phyloP scores from a whole-genome alignment of 2,888 invertebrate species.

The Prenolepis imparis region DNA sequence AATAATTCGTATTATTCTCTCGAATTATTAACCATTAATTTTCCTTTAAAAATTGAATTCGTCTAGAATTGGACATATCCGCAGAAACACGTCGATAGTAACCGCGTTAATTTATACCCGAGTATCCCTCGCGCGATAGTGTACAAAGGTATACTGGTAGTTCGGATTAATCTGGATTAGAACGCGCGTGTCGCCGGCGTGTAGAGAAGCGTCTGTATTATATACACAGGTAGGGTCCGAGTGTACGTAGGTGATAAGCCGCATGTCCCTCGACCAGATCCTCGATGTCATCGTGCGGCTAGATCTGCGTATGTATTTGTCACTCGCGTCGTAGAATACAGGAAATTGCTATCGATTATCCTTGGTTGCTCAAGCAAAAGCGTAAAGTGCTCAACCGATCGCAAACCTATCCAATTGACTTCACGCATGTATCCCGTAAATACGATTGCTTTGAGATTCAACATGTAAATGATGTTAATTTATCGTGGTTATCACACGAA shows the following conservation, averaged over 20 bases:
- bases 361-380: slow-evolving; percentile 39
- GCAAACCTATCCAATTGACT: not conserved
- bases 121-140: slow-evolving; percentile 55
- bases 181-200: slow-evolving; percentile 74
- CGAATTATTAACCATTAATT: not conserved
- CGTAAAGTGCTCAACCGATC: slow-evolving; percentile 19
- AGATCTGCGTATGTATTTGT: slow-evolving; percentile 65
- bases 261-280: slow-evolving; percentile 72
- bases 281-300: slow-evolving; percentile 65
- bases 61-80: not conserved
- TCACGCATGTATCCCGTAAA: not conserved
- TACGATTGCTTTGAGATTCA: not conserved
- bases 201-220: slow-evolving; percentile 53
- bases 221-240: slow-evolving; percentile 61
- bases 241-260: slow-evolving; percentile 78
- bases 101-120: slow-evolving; percentile 39
- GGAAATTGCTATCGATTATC: slow-evolving; percentile 47
- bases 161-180: slow-evolving; percentile 80
- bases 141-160: slow-evolving; percentile 69
- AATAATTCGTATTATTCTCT: not conserved
- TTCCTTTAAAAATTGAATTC: not conserved
- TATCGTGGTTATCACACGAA: not conserved
- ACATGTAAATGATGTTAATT: slow-evolving; percentile 15
- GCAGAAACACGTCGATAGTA: not conserved
- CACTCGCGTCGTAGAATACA: slow-evolving; percentile 42